Conservation (phyloP, 1,140 invertebrate genomes). For the Drosophila navojoa region DNA sequence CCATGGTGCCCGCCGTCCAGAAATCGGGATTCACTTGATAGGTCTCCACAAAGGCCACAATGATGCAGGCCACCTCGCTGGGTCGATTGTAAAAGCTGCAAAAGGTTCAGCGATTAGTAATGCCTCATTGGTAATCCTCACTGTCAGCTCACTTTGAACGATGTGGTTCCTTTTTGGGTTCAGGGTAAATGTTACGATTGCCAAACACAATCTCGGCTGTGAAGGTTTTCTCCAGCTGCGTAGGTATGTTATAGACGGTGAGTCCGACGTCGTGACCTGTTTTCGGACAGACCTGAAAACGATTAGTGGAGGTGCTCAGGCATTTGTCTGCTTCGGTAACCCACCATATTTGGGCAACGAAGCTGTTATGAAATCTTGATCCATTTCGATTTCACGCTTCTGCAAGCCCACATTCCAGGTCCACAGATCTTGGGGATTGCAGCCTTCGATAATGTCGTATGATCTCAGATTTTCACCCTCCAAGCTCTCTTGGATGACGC, state of each 20-base stretch:
- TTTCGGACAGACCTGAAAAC: slow-evolving; percentile 21
- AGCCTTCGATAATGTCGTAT: slow-evolving; percentile 73
- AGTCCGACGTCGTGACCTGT: slow-evolving; percentile 66
- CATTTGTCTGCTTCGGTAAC: slow-evolving; percentile 4
- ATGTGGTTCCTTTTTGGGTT: slow-evolving; percentile 38
- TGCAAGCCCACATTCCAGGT: slow-evolving; percentile 76
- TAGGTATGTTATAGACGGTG: slow-evolving; percentile 70
- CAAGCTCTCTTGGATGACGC: slow-evolving; percentile 65
- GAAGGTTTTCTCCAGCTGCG: slow-evolving; percentile 71
- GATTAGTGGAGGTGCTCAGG: slow-evolving; percentile 6
- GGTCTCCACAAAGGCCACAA: slow-evolving; percentile 74
- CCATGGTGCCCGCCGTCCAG: slow-evolving; percentile 73
- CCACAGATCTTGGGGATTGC: slow-evolving; percentile 67
- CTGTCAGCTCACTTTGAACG: slow-evolving; percentile 25
- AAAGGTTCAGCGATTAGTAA: background rate
- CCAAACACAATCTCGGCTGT: slow-evolving; percentile 75
- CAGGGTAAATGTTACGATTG: slow-evolving; percentile 62
- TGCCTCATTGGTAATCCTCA: background rate
- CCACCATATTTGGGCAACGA: slow-evolving; percentile 68
- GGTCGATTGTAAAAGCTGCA: slow-evolving; percentile 62
- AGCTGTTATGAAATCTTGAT: slow-evolving; percentile 62
- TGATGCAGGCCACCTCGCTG: slow-evolving; percentile 67
- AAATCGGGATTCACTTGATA: slow-evolving; percentile 77
- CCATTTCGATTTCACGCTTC: slow-evolving; percentile 59
- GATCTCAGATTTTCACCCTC: slow-evolving; percentile 65